Base-by-base conservation (phyloP, 23 tunicate species). In the Halocynthia aurantium region DNA sequence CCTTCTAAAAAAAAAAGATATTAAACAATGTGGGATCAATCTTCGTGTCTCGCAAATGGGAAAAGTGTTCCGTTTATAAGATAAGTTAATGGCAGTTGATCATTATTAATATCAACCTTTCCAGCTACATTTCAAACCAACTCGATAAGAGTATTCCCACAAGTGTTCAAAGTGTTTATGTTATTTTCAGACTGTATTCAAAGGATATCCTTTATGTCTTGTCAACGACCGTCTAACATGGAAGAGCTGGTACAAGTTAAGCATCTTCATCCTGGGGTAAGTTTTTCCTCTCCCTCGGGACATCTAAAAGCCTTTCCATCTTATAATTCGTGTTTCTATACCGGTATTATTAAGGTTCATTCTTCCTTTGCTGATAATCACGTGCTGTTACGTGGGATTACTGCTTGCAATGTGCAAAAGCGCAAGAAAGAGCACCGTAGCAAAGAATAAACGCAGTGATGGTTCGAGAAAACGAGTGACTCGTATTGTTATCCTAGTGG, bases 331-430 rank as follows among this genome's bases (percentile, higher is more conserved):
- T 58, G 4, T 13, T 13, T 67, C 4, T 67, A 11, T 22, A 11
- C 17, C 72, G 4, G 11, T 67, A n/a, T 51, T 70, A 44, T 13
- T 1, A 22, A 74, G 78, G 21, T 74, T 54, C 54, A 8, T 85
- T 13, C 60, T 90, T 31, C 97, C 97, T 40, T 66, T 90, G 67
- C 67, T 90, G 7, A 58, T 85, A 76, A 85, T 85, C 18, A 67
- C 81, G 11, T 54, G 85, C 77, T 90, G 97, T 52, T 90, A 90
- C 66, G 67, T 85, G 60, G 97, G 90, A 9, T 83, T 90, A 11
- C 11, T 90, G 52, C 72, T 52, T 21, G 81, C 80, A 20, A 77
- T 90, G 82, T 65, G 83, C 52, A 77, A 66, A 56, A 84, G 80
- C n/a, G 83, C 89, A 8, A 76, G 55, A 49, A 84, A 77, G 19